phyloP scores from a whole-genome alignment of 2,113 vertebrate genomes.

The Cyrtonyx montezumae region DNA sequence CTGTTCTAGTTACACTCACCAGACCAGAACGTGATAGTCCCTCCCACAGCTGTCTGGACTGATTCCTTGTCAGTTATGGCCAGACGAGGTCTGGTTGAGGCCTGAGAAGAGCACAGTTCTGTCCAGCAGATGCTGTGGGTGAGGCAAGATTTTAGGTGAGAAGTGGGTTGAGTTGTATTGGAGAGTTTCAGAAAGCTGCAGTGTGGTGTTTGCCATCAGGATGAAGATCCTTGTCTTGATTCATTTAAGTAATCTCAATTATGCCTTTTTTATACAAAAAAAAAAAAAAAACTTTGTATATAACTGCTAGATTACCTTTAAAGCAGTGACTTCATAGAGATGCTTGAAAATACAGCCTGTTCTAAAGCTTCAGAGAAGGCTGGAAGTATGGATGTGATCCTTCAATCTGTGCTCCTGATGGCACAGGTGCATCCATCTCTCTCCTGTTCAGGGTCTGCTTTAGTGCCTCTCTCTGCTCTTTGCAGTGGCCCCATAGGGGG shows the following conservation, averaged over 20 bases:
- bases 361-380: neutral
- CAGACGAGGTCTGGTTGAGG: neutral
- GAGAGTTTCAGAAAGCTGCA: neutral
- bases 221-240: neutral
- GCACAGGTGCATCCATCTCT: neutral
- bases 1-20: neutral
- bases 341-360: neutral
- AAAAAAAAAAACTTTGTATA: neutral
- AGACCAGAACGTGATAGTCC: rapidly evolving
- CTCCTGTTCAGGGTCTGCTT: neutral
- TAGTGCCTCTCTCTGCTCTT: neutral
- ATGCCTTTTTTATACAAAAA: neutral
- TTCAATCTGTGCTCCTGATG: neutral
- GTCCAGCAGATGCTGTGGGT: neutral
- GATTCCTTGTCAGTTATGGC: neutral
- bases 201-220: neutral
- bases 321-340: neutral
- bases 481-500: neutral
- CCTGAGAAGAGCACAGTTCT: neutral
- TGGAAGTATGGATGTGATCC: neutral
- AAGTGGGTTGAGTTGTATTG: neutral
- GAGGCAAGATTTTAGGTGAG: neutral
- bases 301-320: neutral
- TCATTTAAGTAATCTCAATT: neutral
- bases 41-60: rapidly evolving